phyloP scores from a whole-genome alignment of 2,888 invertebrate genomes.

The Invenusta paracnida region DNA sequence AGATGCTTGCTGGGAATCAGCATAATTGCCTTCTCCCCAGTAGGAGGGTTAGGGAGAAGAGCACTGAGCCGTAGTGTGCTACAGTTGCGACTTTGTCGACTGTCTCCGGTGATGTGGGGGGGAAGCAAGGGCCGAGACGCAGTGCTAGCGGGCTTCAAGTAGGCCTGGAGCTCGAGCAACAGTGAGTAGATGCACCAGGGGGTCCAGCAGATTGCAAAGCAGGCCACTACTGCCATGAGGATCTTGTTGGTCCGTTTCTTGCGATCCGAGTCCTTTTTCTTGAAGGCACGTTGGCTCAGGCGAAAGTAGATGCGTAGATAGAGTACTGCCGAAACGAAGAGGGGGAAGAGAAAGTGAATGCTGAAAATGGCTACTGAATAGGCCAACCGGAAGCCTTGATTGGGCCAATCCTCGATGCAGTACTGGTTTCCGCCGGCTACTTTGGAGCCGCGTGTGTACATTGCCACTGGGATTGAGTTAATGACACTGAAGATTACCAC shows the following conservation, averaged over 20 bases:
- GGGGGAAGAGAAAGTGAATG: conserved; percentile 41
- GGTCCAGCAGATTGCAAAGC: conserved; percentile 44
- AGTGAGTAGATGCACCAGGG: conserved; percentile 42
- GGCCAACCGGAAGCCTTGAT: conserved; percentile 26
- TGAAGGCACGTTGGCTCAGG: conserved; percentile 36
- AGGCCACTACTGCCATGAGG: conserved; percentile 37
- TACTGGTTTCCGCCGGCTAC: conserved; percentile 23
- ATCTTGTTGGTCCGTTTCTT: conserved; percentile 43
- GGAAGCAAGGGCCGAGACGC: neutral
- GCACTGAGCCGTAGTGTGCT: neutral
- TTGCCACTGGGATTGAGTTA: conserved; percentile 35
- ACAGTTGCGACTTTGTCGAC: neutral
- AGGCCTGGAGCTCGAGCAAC: conserved; percentile 34
- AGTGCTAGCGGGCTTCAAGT: neutral
- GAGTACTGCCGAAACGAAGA: conserved; percentile 37
- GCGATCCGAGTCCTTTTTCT: conserved; percentile 39
- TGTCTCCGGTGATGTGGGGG: neutral
- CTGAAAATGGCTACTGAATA: conserved; percentile 38
- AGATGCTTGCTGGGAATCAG: conserved; percentile 32
- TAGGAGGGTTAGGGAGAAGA: neutral
- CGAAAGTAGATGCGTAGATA: conserved; percentile 43
- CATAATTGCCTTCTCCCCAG: neutral
- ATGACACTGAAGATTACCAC: conserved; percentile 38
- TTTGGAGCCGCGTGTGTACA: conserved; percentile 18
- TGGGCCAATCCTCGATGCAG: conserved; percentile 43